Conservation (phyloP, 2,113 vertebrate species). For the Aptenodytes patagonicus region DNA sequence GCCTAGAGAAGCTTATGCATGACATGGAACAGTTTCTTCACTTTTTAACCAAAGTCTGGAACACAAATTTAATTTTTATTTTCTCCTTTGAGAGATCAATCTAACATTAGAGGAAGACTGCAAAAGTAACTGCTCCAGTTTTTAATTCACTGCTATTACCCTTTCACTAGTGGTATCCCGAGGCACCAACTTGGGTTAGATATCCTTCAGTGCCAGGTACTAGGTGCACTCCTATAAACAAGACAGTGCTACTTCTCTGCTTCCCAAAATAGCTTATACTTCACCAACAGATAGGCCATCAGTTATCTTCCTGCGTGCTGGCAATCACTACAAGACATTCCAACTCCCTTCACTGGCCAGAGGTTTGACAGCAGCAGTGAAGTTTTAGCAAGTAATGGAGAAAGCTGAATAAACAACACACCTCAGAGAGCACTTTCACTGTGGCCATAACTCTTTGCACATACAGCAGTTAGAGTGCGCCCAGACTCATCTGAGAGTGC, state of each 20-base stretch:
- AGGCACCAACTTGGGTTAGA: neutral
- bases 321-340: neutral
- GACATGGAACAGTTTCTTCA: neutral
- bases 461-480: fast-evolving
- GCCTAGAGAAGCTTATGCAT: neutral
- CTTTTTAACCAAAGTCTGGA: neutral
- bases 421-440: fast-evolving
- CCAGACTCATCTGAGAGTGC: neutral
- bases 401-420: neutral
- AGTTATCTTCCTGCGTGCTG: neutral
- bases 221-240: neutral
- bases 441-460: neutral
- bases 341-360: neutral
- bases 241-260: neutral
- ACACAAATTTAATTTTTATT: neutral
- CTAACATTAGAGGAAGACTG: neutral
- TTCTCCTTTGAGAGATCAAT: neutral
- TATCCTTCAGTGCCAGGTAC: neutral
- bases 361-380: neutral
- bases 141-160: neutral
- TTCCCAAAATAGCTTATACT: neutral
- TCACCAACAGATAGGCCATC: neutral
- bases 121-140: neutral
- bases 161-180: neutral
- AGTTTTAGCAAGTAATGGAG: neutral